These are phyloP conservation scores for Amyelois transitella DNA, from an alignment of 1,140 invertebrate genomes.

Conservation along the genomic window DNA sequence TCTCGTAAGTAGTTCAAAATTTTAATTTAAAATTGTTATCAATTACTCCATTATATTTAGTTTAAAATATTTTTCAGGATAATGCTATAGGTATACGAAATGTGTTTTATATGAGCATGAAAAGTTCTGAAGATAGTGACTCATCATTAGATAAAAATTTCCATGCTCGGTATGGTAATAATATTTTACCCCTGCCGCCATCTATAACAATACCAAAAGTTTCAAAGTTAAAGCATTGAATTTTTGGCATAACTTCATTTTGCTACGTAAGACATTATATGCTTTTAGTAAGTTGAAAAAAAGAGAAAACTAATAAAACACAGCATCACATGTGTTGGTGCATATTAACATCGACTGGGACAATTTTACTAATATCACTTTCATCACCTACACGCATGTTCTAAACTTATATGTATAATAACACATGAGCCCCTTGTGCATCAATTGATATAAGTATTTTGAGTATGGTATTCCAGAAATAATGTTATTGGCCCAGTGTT, in stretches of 20 bases:
- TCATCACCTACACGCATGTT: background rate
- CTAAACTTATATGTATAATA: background rate
- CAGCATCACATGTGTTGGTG: no score
- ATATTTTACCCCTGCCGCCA: constrained; percentile 68
- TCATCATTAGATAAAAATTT: constrained; percentile 59
- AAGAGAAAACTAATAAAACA: background rate
- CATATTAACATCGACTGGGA: no score
- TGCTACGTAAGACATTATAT: background rate
- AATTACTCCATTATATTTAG: constrained; percentile 18
- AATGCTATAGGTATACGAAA: constrained; percentile 39
- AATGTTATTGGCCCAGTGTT: no score
- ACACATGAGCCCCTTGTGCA: no score
- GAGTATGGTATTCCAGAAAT: no score
- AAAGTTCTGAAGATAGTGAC: constrained; percentile 31
- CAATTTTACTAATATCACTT: background rate
- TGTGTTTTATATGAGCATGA: constrained; percentile 17
- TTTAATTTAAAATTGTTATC: constrained; percentile 1
- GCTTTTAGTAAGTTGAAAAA: background rate
- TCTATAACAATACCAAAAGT: constrained; percentile 71
- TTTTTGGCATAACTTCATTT: background rate
- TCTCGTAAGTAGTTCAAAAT: constrained; percentile 67
- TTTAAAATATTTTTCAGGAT: constrained; percentile 48
- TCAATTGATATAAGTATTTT: no score
- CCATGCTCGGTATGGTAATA: constrained; percentile 74
- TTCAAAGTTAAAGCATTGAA: constrained; percentile 33